Base-by-base conservation (phyloP, 1,140 invertebrate genomes). In the Reticulitermes speratus region DNA sequence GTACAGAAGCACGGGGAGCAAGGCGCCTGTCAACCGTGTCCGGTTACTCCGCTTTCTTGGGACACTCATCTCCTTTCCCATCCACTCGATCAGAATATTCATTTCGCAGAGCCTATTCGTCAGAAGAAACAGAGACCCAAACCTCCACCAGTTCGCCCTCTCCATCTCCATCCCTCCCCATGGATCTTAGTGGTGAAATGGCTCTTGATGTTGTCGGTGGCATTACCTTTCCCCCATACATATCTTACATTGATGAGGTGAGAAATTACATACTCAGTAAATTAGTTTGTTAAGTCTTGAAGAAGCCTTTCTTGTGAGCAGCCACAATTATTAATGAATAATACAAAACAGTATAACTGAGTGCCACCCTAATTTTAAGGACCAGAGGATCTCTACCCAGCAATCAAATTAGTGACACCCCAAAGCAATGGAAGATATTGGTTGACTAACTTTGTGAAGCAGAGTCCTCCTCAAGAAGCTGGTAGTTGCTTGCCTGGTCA, bases 211-310 rank as follows among this genome's bases (percentile, higher is more conserved):
- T 87, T 69, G n/a, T 75, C 59, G 32, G 85, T 6, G 59, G 55
- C 23, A 21, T 83, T 9, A 75, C 65, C 2, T 25, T 75, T 14
- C 65, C n/a, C 21, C 86, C 88, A 38, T 88, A 87, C 82, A 88
- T 87, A 75, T 89, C 86, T 30, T 90, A 89, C 84, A 90, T 90
- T 32, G 89, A 90, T 48, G 89, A 89, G 45, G 86, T 83, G 44
- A 82, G 85, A 44, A 25, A 85, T 21, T 82, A 44, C 23, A 21
- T 82, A 82, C 2, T 25, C 3, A 82, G 82, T 82, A 44, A 16
- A 38, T 5, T 2, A 38, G 5, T 38, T 2, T 38, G 2, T 38
- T 21, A 21, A 21, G 1, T 55, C 52, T 55, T 55, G 16, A 55
- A 19, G 52, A 16, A 55, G 52, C 14, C 19, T 1, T 55, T 21